Percentiles rank a stretch among this genome's conserved stretches.
Conservation (phyloP, 2,888 invertebrate genomes). For the Neoaliturus tenellus region DNA sequence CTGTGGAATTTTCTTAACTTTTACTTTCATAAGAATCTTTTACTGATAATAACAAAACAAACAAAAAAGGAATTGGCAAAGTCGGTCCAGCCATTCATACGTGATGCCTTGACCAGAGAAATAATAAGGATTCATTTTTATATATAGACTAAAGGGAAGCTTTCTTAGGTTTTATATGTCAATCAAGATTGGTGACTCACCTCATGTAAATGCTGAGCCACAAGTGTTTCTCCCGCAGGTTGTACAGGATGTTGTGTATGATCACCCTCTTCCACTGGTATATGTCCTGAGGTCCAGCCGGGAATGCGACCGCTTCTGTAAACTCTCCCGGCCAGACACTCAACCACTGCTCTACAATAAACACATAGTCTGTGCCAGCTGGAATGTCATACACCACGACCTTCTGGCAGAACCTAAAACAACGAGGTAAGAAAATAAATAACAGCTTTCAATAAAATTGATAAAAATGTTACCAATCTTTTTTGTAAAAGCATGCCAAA, state of each 20-base stretch:
- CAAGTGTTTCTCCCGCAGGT: conserved; percentile 55
- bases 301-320: neutral
- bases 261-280: conserved; percentile 19
- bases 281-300: neutral
- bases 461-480: neutral
- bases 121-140: too few species aligned
- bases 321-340: conserved; percentile 51
- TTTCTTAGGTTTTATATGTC: too few species aligned
- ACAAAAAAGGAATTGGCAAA: too few species aligned
- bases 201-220: conserved; percentile 58
- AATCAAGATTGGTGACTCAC: too few species aligned
- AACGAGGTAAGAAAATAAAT: neutral
- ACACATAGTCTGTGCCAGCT: conserved; percentile 52
- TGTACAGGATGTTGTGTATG: conserved; percentile 10
- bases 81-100: too few species aligned
- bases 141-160: too few species aligned
- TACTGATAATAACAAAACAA: too few species aligned
- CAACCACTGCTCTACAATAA: conserved; percentile 63
- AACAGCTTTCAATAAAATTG: too few species aligned
- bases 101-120: too few species aligned
- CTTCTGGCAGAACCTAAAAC: conserved; percentile 60
- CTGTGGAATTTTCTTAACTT: too few species aligned
- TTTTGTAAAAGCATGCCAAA: neutral
- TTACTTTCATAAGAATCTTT: too few species aligned
- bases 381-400: conserved; percentile 61